Evolutionary conservation across 1,140 invertebrate species (phyloP).

Genomic region (Drosophila saltans): DNA sequence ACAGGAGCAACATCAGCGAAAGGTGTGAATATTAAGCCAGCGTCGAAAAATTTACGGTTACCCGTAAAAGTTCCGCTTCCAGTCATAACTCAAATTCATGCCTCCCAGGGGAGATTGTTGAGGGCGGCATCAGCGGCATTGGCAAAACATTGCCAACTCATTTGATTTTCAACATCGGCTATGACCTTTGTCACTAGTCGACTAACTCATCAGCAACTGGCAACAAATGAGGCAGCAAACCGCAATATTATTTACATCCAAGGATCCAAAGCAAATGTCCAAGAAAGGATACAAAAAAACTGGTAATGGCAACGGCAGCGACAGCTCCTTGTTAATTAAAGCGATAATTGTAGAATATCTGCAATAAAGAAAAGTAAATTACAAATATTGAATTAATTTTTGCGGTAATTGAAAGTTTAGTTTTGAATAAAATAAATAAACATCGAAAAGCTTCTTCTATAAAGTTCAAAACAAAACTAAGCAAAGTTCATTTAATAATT

Average conservation of each 20-base stretch:
- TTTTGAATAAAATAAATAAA: no score
- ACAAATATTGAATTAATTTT: no score
- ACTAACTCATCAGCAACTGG: conserved; percentile 16
- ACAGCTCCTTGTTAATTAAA: conserved; percentile 7
- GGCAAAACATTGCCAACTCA: conserved; percentile 53
- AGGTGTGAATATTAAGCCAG: conserved; percentile 79
- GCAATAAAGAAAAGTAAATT: no score
- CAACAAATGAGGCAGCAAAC: conserved; percentile 76
- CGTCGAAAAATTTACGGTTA: conserved; percentile 72
- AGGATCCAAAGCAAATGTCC: conserved; percentile 37
- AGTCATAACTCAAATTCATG: conserved; percentile 81
- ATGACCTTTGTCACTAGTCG: conserved; percentile 17
- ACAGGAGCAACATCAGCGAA: conserved; percentile 32
- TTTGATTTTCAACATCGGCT: conserved; percentile 59
- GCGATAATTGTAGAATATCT: no score
- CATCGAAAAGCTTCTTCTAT: no score
- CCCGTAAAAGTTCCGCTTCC: conserved; percentile 75
- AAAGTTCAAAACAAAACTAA: no score
- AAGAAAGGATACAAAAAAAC: conserved; percentile 12
- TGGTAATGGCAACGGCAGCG: neutral
- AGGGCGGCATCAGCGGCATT: conserved; percentile 2
- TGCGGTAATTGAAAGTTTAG: no score
- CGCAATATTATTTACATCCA: conserved; percentile 73
- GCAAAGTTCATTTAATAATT: no score
- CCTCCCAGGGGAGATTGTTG: conserved; percentile 62